Base-by-base conservation (phyloP, 2,888 invertebrate genomes). In the Chymomyza fuscimana region DNA sequence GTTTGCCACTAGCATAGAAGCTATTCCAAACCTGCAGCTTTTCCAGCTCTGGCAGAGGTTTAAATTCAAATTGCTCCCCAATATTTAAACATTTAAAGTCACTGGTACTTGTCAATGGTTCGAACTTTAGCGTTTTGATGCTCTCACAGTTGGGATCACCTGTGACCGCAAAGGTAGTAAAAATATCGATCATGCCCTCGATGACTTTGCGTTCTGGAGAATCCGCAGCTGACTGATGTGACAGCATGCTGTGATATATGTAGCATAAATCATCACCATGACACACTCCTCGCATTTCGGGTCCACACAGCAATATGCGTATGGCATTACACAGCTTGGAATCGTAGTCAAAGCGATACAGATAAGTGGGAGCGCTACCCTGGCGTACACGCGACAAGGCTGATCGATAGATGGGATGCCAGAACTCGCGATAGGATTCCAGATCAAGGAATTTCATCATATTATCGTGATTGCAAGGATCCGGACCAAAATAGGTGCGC, bases 261-360 rank as follows among this genome's bases (percentile, higher is more conserved):
- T 91, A 92, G 29, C 86, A 81, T 19, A 92, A 74, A 65, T 92
- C 92, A 74, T 92, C 92, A 1, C 89, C 91, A 76, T 92, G 92
- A 40, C 91, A 89, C 0, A 86, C 89, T 10, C 92, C 92, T 0
- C 84, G 79, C 25, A 90, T 66, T 50, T 85, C 78, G 5, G 80
- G 78, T 12, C 90, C 91, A 46, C 90, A 90, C 9, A 91, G 78
- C 15, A 91, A 67, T 36, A 89, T 84, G n/a, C 89, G 82, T 52
- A 90, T 88, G 51, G 87, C 81, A 67, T 90, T 90, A 63, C 86
- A 84, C 3, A 85, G 77, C 40, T 84, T 80, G 2, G 92, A 91
- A 63, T 92, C 92, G 67, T 88, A 89, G 22, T 91, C 91, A 73
- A 92, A 92, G 36, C 92, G 89, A 56, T 92, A 92, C 1, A 92